Evolutionary conservation across 2,797 vertebrate species (phyloP), one percentile per base, ranked within the genome.

Genomic region (Otolemur crassicaudatus): DNA sequence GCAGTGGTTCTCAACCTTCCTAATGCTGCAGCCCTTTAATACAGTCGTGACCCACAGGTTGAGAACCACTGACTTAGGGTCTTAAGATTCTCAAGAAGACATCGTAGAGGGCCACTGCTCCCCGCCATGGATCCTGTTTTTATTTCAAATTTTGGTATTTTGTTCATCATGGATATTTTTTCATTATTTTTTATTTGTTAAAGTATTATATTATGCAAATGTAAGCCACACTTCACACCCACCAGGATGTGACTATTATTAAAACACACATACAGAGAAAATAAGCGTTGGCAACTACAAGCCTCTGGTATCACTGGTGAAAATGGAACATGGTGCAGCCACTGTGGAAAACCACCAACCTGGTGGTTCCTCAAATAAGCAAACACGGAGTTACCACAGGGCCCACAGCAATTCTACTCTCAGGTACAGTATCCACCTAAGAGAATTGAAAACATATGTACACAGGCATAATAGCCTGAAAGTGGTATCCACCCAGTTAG

Each of bases 401-500:
- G 29, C 29, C 63, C 82, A 60, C 82, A 60, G 61, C 49, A 53
- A 25, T 65, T 12, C 70, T 43, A 9, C 56, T 86, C 22, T 37
- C 27, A 31, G 37, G 23, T 31, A 65, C 5, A 14, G 63, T 60
- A 20, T 29, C 7, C 4, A 49, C 22, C 23, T 29, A 27, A 46
- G 31, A 58, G 61, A 69, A 70, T 2, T 46, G 63, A 37, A 92
- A 86, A 23, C 10, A 34, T 1, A 17, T 22, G 1, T 6, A 8
- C 43, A 61, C 7, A 46, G 56, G 11, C 25, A 22, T 34, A 0
- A 12, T 2, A 0, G 67, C 9, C 40, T 17, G 2, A 61, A 37
- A 19, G 70, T 20, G 31, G 23, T 19, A 63, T 49, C 6, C 0
- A 22, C 58, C 85, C 14, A 3, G 1, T 2, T 14, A 3, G 1